A percentile compares a stretch with the other conserved stretches of the same genome.
phyloP scores from a whole-genome alignment of 30 jellyfish, hydroid and myxozoan genomes.

The Catostylus mosaicus region DNA sequence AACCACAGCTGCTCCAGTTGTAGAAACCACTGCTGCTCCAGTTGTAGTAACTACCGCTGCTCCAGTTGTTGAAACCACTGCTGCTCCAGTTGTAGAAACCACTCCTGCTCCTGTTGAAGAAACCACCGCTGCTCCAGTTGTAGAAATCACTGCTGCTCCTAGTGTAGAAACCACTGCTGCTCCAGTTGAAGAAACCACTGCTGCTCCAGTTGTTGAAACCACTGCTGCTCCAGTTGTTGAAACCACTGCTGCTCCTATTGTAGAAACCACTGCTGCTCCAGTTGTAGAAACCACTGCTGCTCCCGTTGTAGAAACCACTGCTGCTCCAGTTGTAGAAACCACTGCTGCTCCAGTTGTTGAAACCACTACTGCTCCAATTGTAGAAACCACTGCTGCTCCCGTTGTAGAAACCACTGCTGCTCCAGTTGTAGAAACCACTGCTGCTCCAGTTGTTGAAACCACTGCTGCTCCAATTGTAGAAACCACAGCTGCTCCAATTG shows the following conservation, averaged over 20 bases:
- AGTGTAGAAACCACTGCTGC: slow-evolving; percentile 15
- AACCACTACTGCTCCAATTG: slow-evolving; percentile 13
- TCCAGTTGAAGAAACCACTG: slow-evolving; percentile 28
- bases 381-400: slow-evolving; percentile 22
- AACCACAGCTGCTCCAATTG: slow-evolving; percentile 38
- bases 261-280: slow-evolving; percentile 13
- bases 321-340: slow-evolving; percentile 23
- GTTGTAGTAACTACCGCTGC: slow-evolving; percentile 22
- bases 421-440: slow-evolving; percentile 22
- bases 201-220: slow-evolving; percentile 16
- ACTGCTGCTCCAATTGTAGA: slow-evolving; percentile 16
- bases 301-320: slow-evolving; percentile 35
- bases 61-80: slow-evolving; percentile 25
- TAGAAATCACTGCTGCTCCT: not conserved
- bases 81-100: not conserved
- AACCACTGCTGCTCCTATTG: slow-evolving; percentile 37
- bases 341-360: slow-evolving; percentile 39
- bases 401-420: slow-evolving; percentile 35
- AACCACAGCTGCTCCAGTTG: slow-evolving; percentile 9
- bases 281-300: slow-evolving; percentile 14
- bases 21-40: slow-evolving; percentile 2
- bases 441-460: slow-evolving; percentile 16
- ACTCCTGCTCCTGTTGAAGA: not conserved
- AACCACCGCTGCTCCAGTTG: slow-evolving; percentile 18
- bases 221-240: slow-evolving; percentile 43